These are phyloP conservation scores for Drosophila falleni DNA, from an alignment of 2,888 invertebrate genomes.

Conservation along the genomic window DNA sequence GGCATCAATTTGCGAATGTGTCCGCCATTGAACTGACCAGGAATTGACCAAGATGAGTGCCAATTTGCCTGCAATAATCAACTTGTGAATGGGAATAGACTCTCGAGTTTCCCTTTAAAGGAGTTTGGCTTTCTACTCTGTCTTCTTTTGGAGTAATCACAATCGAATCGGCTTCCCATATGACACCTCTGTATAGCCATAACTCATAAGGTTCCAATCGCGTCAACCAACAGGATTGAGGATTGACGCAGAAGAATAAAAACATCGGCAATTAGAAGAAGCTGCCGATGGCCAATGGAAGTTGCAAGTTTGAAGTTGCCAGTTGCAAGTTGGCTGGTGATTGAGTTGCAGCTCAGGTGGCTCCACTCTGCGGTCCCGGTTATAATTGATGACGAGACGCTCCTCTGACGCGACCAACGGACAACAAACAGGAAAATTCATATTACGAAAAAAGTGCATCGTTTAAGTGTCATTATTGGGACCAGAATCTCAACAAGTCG, in stretches of 20 bases:
- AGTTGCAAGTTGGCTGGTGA: conserved; percentile 51
- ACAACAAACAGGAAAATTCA: conserved; percentile 75
- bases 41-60: conserved; percentile 32
- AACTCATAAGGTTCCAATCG: conserved; percentile 54
- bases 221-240: conserved; percentile 21
- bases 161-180: conserved; percentile 39
- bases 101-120: conserved; percentile 40
- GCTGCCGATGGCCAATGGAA: conserved; percentile 62
- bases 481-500: conserved; percentile 78
- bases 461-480: conserved; percentile 80
- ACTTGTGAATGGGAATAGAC: conserved; percentile 29
- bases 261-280: conserved; percentile 72
- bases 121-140: conserved; percentile 58
- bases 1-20: conserved; percentile 52
- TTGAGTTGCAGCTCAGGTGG: conserved; percentile 78
- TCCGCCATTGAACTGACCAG: conserved; percentile 44
- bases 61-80: conserved; percentile 59
- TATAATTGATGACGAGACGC: conserved; percentile 70
- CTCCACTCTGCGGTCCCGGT: conserved; percentile 43
- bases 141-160: conserved; percentile 33
- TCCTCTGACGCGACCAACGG: conserved; percentile 45
- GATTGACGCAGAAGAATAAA: conserved; percentile 40
- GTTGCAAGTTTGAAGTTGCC: conserved; percentile 27
- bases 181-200: conserved; percentile 59
- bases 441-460: conserved; percentile 79